A percentile compares a stretch with the other conserved stretches of the same genome.
Conservation (phyloP, 2,797 vertebrate genomes). For the Xyrichtys novacula region DNA sequence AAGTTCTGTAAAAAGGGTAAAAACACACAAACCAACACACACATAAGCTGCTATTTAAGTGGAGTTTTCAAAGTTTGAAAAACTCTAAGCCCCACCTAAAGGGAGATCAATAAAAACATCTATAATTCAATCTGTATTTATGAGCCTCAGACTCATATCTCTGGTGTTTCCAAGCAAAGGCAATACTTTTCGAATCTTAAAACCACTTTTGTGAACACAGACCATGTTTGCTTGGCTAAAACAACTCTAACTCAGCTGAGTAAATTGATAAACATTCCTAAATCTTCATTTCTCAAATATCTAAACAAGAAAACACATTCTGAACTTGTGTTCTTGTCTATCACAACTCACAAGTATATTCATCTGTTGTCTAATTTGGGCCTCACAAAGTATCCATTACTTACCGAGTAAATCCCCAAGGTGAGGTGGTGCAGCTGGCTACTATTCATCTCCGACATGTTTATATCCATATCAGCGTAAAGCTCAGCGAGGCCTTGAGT, state of each 20-base stretch:
- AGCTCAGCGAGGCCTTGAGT: constrained; percentile 21
- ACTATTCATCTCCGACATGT: constrained; percentile 75
- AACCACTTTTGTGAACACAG: constrained; percentile 16
- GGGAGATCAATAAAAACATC: constrained; percentile 29
- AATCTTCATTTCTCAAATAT: neutral
- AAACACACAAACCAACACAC: constrained; percentile 20
- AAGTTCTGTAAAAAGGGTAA: constrained; percentile 91
- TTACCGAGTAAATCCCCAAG: constrained; percentile 83
- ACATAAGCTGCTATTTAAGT: neutral
- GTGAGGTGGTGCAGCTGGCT: constrained; percentile 84
- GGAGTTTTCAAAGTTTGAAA: constrained; percentile 12
- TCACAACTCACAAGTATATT: neutral
- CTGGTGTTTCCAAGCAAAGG: neutral
- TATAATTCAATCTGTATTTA: constrained; percentile 44
- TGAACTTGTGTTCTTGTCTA: neutral
- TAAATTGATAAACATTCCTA: neutral
- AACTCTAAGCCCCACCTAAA: constrained; percentile 22
- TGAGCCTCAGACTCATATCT: constrained; percentile 18
- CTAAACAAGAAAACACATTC: constrained; percentile 10
- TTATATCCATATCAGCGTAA: constrained; percentile 47
- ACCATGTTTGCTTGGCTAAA: constrained; percentile 3
- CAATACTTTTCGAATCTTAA: constrained; percentile 19
- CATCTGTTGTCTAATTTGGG: constrained; percentile 11
- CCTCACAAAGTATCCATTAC: constrained; percentile 39
- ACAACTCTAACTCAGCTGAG: constrained; percentile 5